Percentiles rank a stretch among this genome's conserved stretches.
Conservation (phyloP, 2,113 vertebrate genomes). For the Clupea harengus region DNA sequence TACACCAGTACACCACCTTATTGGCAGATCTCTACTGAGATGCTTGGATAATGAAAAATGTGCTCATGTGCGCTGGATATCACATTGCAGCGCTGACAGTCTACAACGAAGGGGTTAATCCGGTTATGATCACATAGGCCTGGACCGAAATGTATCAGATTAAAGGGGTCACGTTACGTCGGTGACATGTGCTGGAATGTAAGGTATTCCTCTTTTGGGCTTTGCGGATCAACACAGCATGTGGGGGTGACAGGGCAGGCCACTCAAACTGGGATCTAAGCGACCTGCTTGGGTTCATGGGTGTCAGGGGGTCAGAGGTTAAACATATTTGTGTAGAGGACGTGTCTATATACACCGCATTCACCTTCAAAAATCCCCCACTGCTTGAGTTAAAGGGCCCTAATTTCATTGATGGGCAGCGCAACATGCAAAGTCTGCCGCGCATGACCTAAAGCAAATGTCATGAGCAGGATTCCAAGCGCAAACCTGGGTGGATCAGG, state of each 20-base stretch:
- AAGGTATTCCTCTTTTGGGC: background rate
- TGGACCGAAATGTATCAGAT: background rate
- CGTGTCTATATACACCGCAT: background rate
- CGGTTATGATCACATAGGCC: background rate
- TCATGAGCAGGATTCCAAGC: too few relatives aligned
- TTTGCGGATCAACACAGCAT: background rate
- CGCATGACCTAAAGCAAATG: too few relatives aligned
- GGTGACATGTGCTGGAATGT: conserved; percentile 6
- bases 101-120: background rate
- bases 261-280: background rate
- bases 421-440: too few relatives aligned
- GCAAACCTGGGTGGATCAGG: too few relatives aligned
- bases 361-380: background rate
- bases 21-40: background rate
- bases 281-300: background rate
- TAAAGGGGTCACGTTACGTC: background rate
- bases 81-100: background rate
- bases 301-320: background rate
- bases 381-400: background rate
- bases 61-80: background rate
- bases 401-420: too few relatives aligned
- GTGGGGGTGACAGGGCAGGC: background rate
- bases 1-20: background rate
- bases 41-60: background rate
- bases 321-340: background rate